Evolutionary conservation across 30 jellyfish, hydroid and myxozoan genomes (phyloP), one percentile per base, ranked within the genome.

Genomic region (Aurelia aurita complex sp. Pacific): DNA sequence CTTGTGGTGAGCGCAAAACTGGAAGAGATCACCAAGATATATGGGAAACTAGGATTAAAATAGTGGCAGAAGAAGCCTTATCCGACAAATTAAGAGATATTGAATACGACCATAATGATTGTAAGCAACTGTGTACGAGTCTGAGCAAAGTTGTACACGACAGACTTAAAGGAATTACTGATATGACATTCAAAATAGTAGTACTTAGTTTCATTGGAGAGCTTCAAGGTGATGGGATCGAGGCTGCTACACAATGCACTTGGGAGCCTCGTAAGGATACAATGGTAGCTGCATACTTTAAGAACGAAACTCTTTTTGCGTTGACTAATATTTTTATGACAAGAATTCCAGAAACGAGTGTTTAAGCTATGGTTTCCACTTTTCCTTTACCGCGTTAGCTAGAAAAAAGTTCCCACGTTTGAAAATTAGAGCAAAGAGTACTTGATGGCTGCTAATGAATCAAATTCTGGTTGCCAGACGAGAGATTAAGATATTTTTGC

Each of bases 181-280:
- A 76, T 19, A 43, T 32, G 62, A 72, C 40, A 19, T 90, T 69
- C 86, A 90, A 83, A 64, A 70, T 80, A 40, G 68, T 83, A 10
- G 97, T 90, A 51, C 73, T 82, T 34, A 84, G 91, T 36, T 90
- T 82, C 63, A 50, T 90, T 52, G 97, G 97, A 6, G 97, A 90
- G 51, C 80, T 90, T 14, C 81, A 70, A 55, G 97, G 88, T 29
- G 89, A 77, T 9, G 97, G 97, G 51, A 90, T 90, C 54, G 97
- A 90, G 73, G 88, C 91, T 38, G 88, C 95, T 40, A 73, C 97
- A 12, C 97, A 90, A 76, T 90, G 97, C 82, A 73, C 89, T 19
- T 90, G 97, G 97, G 91, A 90, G 76, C 95, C 97, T 12, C 79
- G 64, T 18, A 60, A 70, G 46, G 97, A 90, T 77, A 65, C 83